phyloP scores from a whole-genome alignment of 2,113 vertebrate genomes.

The Charadrius vociferus region DNA sequence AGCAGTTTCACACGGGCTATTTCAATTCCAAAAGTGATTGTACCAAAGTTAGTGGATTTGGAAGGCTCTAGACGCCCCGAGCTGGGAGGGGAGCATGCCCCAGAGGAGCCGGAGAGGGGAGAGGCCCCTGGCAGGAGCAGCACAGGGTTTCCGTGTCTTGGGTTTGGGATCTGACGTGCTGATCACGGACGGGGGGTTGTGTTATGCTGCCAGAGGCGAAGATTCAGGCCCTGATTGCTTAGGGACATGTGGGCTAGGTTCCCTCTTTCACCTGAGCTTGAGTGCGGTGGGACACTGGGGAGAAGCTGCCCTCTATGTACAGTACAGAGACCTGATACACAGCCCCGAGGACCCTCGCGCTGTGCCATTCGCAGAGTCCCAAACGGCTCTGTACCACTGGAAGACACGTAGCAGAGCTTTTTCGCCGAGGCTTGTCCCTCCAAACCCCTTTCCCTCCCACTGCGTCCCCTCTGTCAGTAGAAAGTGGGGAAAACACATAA shows the following conservation, averaged over 20 bases:
- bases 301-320: not conserved
- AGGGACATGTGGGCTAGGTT: rapidly evolving
- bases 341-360: not conserved
- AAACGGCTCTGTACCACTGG: not conserved
- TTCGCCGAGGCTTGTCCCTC: rapidly evolving
- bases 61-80: not conserved
- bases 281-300: not conserved
- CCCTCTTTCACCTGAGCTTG: not conserved
- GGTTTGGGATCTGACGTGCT: not conserved
- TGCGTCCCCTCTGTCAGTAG: not conserved
- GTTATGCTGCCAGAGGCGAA: not conserved
- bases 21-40: not conserved
- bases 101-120: not conserved
- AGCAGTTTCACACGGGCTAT: rapidly evolving
- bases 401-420: not conserved
- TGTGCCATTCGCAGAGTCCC: not conserved
- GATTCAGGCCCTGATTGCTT: not conserved
- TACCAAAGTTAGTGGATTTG: not conserved
- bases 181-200: not conserved
- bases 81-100: not conserved
- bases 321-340: not conserved
- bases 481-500: not conserved
- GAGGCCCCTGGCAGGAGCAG: not conserved
- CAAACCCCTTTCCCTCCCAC: not conserved
- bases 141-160: not conserved